A percentile compares a stretch with the other conserved stretches of the same genome.
Evolutionary conservation across 2,113 vertebrate species (phyloP).

Genomic region (Onychorhynchus coronatus): DNA sequence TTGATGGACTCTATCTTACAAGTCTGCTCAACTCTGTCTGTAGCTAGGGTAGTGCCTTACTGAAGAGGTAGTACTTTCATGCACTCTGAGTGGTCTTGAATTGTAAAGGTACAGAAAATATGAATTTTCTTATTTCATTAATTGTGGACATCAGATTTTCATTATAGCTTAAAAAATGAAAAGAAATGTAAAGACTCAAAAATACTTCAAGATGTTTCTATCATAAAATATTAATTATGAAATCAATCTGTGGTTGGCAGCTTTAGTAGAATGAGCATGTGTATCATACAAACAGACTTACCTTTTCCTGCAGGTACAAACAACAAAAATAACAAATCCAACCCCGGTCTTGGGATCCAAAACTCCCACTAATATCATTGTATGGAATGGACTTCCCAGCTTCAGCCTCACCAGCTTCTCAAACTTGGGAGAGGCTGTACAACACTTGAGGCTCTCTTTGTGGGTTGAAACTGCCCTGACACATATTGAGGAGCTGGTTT

Average conservation of each 20-base stretch:
- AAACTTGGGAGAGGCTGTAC: not conserved
- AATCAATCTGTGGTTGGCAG: not conserved
- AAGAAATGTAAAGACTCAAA: not conserved
- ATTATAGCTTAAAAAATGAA: not conserved
- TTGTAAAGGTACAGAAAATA: not conserved
- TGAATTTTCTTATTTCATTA: not conserved
- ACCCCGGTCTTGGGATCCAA: not conserved
- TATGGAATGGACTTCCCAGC: not conserved
- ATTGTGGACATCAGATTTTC: not conserved
- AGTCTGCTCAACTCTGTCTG: not conserved
- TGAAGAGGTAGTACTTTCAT: not conserved
- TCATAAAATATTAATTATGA: not conserved
- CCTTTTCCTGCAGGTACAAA: not conserved
- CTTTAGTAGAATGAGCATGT: not conserved
- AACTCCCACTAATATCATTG: not conserved
- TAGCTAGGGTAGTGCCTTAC: not conserved
- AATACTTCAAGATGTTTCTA: not conserved
- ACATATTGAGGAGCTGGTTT: not conserved
- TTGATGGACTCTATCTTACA: not conserved
- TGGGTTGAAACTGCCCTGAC: not conserved
- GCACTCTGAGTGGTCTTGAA: not conserved
- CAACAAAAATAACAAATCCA: not conserved
- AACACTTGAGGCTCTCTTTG: not conserved
- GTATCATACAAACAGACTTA: not conserved
- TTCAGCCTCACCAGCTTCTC: not conserved